Conservation (phyloP, 2,888 invertebrate genomes). For the Mellilla xanthometata region DNA sequence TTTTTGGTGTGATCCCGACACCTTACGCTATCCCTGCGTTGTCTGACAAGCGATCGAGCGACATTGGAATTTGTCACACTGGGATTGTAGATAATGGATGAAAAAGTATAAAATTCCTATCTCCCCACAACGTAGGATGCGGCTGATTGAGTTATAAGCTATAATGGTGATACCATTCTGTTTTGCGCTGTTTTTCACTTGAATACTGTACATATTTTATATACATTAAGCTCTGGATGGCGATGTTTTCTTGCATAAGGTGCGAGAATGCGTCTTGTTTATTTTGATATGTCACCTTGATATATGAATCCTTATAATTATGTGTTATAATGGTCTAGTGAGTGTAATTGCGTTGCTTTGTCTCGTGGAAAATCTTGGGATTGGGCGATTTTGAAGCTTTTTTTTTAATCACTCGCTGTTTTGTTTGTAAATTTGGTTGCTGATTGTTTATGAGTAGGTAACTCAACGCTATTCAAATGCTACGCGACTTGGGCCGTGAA, state of each 20-base stretch:
- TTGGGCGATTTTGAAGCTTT: no score
- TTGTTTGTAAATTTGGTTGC: no score
- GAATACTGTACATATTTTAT: conserved; percentile 70
- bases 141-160: conserved; percentile 80
- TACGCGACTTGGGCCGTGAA: no score
- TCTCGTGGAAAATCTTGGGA: conserved; percentile 3
- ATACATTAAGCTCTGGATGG: conserved; percentile 67
- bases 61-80: conserved; percentile 41
- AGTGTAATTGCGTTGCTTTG: conserved; percentile 51
- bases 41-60: conserved; percentile 26
- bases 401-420: no score
- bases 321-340: conserved; percentile 57
- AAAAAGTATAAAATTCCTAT: conserved; percentile 77
- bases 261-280: conserved; percentile 70
- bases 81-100: conserved; percentile 60
- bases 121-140: conserved; percentile 48
- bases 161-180: conserved; percentile 74
- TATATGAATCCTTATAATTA: conserved; percentile 71
- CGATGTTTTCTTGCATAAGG: conserved; percentile 63
- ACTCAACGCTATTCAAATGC: no score
- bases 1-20: no score
- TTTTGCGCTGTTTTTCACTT: conserved; percentile 76
- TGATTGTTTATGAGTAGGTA: no score
- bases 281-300: conserved; percentile 78
- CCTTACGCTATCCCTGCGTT: conserved; percentile 24